Conservation (phyloP, 2,888 invertebrate species). For the Lumbricus terrestris region DNA sequence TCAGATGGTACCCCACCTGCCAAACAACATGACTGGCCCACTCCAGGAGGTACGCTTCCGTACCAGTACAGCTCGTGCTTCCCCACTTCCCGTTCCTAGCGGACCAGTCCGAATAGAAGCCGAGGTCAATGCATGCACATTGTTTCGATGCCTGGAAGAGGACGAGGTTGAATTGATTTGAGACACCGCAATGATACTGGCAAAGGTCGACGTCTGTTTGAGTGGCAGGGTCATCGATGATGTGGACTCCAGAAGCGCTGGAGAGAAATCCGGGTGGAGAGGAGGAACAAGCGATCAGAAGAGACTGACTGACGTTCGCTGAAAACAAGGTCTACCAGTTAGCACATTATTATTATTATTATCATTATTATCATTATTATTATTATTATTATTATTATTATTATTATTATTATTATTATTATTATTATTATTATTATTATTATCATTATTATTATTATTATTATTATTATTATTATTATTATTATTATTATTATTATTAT, state of each 20-base stretch:
- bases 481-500: too few species aligned
- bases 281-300: slow-evolving; percentile 11
- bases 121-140: not conserved
- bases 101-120: not conserved
- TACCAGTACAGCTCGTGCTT: not conserved
- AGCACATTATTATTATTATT: too few species aligned
- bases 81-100: not conserved
- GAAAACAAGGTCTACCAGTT: not conserved
- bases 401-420: not conserved
- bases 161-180: not conserved
- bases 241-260: not conserved
- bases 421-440: too few species aligned
- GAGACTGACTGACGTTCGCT: slow-evolving; percentile 12
- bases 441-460: too few species aligned
- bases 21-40: slow-evolving; percentile 24
- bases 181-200: not conserved
- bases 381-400: not conserved
- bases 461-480: too few species aligned
- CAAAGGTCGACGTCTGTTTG: not conserved
- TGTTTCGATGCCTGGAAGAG: not conserved
- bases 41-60: slow-evolving; percentile 12
- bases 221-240: not conserved
- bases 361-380: too few species aligned
- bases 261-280: not conserved
- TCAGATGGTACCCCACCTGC: slow-evolving; percentile 14